Evolutionary conservation across 2,888 invertebrate genomes (phyloP).

Genomic region (Volucella zonaria): DNA sequence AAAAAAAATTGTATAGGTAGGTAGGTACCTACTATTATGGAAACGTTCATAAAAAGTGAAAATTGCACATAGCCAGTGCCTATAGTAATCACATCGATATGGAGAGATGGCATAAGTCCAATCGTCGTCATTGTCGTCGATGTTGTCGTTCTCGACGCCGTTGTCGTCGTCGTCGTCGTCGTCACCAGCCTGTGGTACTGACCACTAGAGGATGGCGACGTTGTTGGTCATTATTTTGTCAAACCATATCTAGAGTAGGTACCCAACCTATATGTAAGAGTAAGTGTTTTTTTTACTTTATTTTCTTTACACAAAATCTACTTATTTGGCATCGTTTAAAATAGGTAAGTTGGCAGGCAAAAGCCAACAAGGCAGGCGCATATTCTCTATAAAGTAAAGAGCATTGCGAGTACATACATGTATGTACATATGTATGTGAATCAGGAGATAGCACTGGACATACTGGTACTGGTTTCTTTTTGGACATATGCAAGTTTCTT

Average conservation of each 20-base stretch:
- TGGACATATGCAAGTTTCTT: slow-evolving; percentile 69
- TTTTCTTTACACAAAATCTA: slow-evolving; percentile 70
- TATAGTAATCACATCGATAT: slow-evolving; percentile 65
- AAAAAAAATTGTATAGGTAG: slow-evolving; percentile 10
- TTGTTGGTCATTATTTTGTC: slow-evolving; percentile 74
- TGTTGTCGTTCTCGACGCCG: slow-evolving; percentile 42
- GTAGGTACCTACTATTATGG: slow-evolving; percentile 70
- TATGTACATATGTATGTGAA: slow-evolving; percentile 26
- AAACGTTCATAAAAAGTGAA: slow-evolving; percentile 74
- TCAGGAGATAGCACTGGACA: slow-evolving; percentile 60
- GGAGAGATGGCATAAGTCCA: slow-evolving; percentile 59
- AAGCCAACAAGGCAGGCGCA: slow-evolving; percentile 19
- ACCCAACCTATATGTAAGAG: slow-evolving; percentile 57
- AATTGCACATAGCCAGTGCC: slow-evolving; percentile 69
- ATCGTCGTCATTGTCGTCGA: slow-evolving; percentile 37
- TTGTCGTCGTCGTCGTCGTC: slow-evolving; percentile 55
- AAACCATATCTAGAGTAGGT: slow-evolving; percentile 73
- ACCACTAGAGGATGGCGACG: slow-evolving; percentile 62
- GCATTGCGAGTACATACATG: no score
- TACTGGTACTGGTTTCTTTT: slow-evolving; percentile 70
- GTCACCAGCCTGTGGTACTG: slow-evolving; percentile 33
- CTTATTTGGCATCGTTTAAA: slow-evolving; percentile 74
- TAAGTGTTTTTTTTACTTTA: slow-evolving; percentile 47
- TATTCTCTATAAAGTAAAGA: slow-evolving; percentile 34
- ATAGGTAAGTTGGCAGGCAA: slow-evolving; percentile 60